A percentile compares a stretch with the other conserved stretches of the same genome.
These are phyloP conservation scores for Abrostola tripartita DNA, from an alignment of 2,888 invertebrate species.

Conservation along the genomic window DNA sequence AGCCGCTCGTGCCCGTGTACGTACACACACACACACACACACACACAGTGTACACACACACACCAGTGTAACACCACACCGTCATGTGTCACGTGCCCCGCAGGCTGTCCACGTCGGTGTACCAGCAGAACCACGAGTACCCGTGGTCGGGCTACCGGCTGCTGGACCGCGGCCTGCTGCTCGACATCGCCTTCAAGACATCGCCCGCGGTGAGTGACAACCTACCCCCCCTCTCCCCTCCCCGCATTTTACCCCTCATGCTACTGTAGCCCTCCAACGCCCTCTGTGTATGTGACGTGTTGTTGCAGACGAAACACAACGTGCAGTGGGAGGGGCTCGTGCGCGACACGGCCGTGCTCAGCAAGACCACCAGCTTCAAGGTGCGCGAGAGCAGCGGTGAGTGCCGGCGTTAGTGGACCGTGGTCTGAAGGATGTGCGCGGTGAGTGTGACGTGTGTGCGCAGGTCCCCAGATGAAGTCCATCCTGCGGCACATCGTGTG, in stretches of 20 bases:
- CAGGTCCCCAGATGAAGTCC: constrained; percentile 96
- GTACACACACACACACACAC: constrained; percentile 60
- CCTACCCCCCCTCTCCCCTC: constrained; percentile 25
- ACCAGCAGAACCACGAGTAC: constrained; percentile 93
- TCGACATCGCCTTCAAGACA: constrained; percentile 92
- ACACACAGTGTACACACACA: not conserved
- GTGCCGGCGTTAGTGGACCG: not conserved
- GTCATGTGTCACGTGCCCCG: not conserved
- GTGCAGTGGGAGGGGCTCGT: constrained; percentile 96
- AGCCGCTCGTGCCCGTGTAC: constrained; percentile 90
- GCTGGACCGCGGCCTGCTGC: constrained; percentile 92
- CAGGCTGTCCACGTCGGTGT: constrained; percentile 92
- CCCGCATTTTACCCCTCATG: not conserved
- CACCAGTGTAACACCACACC: not conserved
- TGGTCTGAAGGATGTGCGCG: no score
- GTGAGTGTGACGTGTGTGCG: not conserved
- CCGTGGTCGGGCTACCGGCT: constrained; percentile 95
- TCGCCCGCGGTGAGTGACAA: constrained; percentile 86
- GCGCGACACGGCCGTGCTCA: constrained; percentile 92
- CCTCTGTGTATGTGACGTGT: not conserved
- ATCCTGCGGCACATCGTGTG: constrained; percentile 93
- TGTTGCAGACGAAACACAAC: constrained; percentile 91
- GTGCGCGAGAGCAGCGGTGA: constrained; percentile 94
- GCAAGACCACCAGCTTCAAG: constrained; percentile 90
- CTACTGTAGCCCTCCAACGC: not conserved